A percentile compares a stretch with the other conserved stretches of the same genome.
These are phyloP conservation scores for Esox lucius DNA, from an alignment of 2,797 vertebrate genomes.

Conservation along the genomic window DNA sequence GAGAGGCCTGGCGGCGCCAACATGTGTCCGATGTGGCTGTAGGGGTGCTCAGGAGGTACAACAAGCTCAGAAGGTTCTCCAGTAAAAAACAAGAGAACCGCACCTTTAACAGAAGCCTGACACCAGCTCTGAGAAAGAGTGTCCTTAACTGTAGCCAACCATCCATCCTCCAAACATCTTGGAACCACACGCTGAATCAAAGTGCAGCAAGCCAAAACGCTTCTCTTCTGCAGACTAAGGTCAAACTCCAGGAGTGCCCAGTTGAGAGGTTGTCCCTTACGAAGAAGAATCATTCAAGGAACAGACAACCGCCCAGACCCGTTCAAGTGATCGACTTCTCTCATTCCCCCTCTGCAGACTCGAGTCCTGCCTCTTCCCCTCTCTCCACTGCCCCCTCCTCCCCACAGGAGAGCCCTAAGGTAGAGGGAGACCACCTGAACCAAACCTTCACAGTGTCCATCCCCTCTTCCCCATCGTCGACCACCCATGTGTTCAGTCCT, in stretches of 20 bases:
- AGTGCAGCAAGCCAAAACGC: background rate
- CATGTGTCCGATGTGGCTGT: constrained; percentile 42
- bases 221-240: background rate
- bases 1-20: constrained; percentile 53
- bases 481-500: constrained; percentile 15
- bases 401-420: background rate
- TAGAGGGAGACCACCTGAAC: constrained; percentile 13
- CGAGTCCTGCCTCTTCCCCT: constrained; percentile 3
- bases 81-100: constrained; percentile 23
- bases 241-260: background rate
- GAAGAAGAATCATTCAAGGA: constrained; percentile 12
- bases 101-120: constrained; percentile 28
- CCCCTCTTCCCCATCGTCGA: background rate
- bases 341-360: background rate
- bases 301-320: constrained; percentile 8
- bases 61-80: constrained; percentile 44
- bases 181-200: constrained; percentile 1
- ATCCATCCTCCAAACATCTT: background rate
- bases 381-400: background rate
- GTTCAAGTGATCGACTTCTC: constrained; percentile 54
- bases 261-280: constrained; percentile 22
- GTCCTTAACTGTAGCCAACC: background rate
- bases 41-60: constrained; percentile 67
- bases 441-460: constrained; percentile 42
- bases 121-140: background rate